A percentile compares a stretch with the other conserved stretches of the same genome.
Conservation (phyloP, 2,113 vertebrate species). For the Paraplagusia blochii region DNA sequence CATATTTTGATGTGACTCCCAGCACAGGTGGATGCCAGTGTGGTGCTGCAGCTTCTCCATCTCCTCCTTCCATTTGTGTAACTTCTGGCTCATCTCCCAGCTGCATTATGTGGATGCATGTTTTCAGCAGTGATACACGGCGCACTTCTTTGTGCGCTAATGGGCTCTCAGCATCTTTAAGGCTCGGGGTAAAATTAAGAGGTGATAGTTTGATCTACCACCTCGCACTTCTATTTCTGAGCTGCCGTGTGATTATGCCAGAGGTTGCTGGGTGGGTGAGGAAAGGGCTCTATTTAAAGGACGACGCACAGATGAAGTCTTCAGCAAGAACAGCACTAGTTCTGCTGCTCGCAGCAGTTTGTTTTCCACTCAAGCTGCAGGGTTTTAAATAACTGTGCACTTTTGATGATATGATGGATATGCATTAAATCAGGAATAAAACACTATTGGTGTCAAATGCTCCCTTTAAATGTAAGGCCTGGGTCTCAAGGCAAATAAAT, state of each 20-base stretch:
- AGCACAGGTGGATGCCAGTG: constrained; percentile 62
- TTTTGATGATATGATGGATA: no score
- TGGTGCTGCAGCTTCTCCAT: constrained; percentile 11
- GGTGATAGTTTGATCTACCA: constrained; percentile 77
- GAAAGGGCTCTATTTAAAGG: constrained; percentile 64
- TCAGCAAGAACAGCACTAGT: constrained; percentile 40
- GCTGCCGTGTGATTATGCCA: constrained; percentile 63
- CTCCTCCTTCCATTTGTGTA: constrained; percentile 55
- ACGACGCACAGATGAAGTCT: constrained; percentile 39
- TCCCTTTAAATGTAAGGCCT: no score
- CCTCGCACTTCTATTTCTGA: constrained; percentile 72
- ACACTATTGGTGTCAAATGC: no score
- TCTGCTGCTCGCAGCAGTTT: constrained; percentile 25
- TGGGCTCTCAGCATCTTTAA: constrained; percentile 73
- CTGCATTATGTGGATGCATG: constrained; percentile 60
- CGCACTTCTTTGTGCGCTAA: constrained; percentile 66
- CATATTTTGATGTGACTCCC: constrained; percentile 33
- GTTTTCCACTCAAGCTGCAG: not conserved
- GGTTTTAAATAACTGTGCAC: not conserved
- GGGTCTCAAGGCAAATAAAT: no score
- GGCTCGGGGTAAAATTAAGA: constrained; percentile 76
- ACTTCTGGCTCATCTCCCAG: constrained; percentile 69
- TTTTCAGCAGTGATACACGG: constrained; percentile 57
- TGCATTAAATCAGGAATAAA: no score
- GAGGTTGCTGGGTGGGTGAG: constrained; percentile 61